Evolutionary conservation across 2,888 invertebrate genomes (phyloP), one percentile per base, ranked within the genome.

Genomic region (Cantharis rufa): DNA sequence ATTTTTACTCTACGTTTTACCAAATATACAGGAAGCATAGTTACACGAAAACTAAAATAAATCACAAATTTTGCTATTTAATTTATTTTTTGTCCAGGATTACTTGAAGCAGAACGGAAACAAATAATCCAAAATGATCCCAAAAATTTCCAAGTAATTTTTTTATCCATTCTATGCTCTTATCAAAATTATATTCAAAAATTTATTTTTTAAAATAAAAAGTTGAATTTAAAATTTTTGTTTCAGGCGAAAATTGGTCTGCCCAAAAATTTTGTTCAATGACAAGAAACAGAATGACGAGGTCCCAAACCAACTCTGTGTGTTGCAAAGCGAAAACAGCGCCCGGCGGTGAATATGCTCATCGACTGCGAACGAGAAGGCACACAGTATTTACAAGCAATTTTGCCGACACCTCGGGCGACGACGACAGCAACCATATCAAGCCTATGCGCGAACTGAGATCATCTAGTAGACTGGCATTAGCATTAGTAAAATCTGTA

Each of bases 331-430:
- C 80, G 62, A 83, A 85, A 79, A 81, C 81, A 71, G 82, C 88
- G 0, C 84, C 86, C 1, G 84, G 81, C 15, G 86, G 85, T 78
- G 87, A 87, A 73, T 77, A 82, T 1, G 86, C 86, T 2, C 88
- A 88, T 80, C 85, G 86, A 75, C 82, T 89, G 74, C 84, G 89
- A 28, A 87, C 88, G 10, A 85, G 88, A 75, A 86, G 87, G 77
- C 87, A 86, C 61, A 84, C 86, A 18, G 78, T 84, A 73, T 80
- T 84, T 24, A 82, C 84, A 4, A 83, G 82, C 27, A 88, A 86
- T 81, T 87, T 88, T 78, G 84, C 88, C 28, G 87, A 87, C 5
- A 86, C 87, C 1, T 85, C 87, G 9, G 86, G 87, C 15, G 89
- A 88, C 69, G 87, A 88, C 76, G 88, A 87, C 74, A 86, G 81